These are phyloP conservation scores for Protaetia brevitarsis DNA, from an alignment of 1,140 invertebrate genomes.

Conservation along the genomic window DNA sequence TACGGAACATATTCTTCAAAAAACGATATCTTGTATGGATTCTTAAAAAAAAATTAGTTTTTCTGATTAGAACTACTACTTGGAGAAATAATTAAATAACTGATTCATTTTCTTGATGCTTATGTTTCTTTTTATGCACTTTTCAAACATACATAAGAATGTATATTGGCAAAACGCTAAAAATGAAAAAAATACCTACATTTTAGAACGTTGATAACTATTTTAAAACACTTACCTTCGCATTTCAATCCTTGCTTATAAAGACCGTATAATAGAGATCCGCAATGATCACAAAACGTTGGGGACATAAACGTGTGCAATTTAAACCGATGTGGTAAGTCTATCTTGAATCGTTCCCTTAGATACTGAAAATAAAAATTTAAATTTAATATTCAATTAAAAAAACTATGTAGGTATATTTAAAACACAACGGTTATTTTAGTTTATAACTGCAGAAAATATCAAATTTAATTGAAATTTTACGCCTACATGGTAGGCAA, in stretches of 20 bases:
- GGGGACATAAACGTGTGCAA: constrained; percentile 93
- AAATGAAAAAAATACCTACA: neutral
- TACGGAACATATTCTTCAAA: too few species aligned
- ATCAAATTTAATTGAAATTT: too few species aligned
- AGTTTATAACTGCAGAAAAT: too few species aligned
- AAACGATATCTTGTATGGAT: too few species aligned
- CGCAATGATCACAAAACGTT: constrained; percentile 98
- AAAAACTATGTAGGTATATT: neutral
- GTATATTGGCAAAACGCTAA: constrained; percentile 1
- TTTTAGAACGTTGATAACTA: neutral
- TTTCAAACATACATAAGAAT: neutral
- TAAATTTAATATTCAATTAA: constrained; percentile 26
- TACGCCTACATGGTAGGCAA: too few species aligned
- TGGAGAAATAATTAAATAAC: too few species aligned
- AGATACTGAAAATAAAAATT: constrained; percentile 69
- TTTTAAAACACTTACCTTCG: constrained; percentile 69
- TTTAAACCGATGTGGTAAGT: constrained; percentile 92
- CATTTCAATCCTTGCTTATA: constrained; percentile 96
- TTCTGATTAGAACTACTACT: too few species aligned
- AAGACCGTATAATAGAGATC: constrained; percentile 89
- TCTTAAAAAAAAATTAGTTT: too few species aligned
- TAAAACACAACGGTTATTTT: too few species aligned
- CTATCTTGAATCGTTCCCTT: constrained; percentile 92
- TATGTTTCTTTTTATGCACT: neutral
- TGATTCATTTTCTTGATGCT: too few species aligned